phyloP scores from a whole-genome alignment of 2,797 vertebrate genomes.

The Sebastolobus alascanus region DNA sequence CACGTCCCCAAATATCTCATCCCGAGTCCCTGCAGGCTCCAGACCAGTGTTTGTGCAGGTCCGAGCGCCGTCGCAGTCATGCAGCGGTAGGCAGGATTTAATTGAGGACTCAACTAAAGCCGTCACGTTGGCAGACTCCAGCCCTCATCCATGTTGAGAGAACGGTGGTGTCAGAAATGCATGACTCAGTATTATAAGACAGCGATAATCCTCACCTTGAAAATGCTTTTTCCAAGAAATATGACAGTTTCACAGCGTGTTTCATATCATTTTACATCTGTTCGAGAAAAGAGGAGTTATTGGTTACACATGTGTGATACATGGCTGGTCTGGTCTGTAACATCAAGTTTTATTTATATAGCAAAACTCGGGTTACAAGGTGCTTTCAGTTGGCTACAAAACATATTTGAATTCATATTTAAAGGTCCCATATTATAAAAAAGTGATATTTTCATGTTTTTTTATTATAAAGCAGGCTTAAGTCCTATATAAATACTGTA shows the following conservation, averaged over 20 bases:
- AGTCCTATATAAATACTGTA: too few relatives aligned
- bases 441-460: too few relatives aligned
- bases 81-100: slow-evolving; percentile 34
- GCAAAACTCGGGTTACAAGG: background rate
- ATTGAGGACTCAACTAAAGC: slow-evolving; percentile 24
- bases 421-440: too few relatives aligned
- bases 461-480: too few relatives aligned
- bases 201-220: slow-evolving; percentile 2
- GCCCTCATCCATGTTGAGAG: slow-evolving; percentile 7
- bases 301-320: background rate
- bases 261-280: slow-evolving; percentile 6
- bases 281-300: background rate
- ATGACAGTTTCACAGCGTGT: background rate
- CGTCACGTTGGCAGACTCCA: slow-evolving; percentile 11
- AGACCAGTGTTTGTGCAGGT: slow-evolving; percentile 43
- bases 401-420: background rate
- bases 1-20: slow-evolving; percentile 39
- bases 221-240: background rate
- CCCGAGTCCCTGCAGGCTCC: slow-evolving; percentile 46
- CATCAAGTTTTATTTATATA: background rate
- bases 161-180: slow-evolving; percentile 8
- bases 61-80: slow-evolving; percentile 13
- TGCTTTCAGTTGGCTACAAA: background rate
- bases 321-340: background rate
- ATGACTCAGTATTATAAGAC: slow-evolving; percentile 17